Conservation (phyloP, 2,888 invertebrate genomes). For the Hirtodrosophila cameraria region DNA sequence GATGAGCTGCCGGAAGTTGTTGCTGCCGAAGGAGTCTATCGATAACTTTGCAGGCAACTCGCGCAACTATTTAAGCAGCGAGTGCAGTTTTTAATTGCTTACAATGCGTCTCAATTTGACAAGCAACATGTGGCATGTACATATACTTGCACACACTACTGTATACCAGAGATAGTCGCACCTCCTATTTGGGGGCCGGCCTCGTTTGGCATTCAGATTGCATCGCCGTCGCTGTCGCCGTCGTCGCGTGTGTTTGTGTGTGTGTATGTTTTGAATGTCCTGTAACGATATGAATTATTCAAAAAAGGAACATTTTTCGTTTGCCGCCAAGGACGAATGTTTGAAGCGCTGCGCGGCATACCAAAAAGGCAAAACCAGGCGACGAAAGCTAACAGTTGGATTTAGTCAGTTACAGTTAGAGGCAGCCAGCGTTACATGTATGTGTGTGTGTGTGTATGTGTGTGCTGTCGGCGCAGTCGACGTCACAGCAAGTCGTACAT, state of each 20-base stretch:
- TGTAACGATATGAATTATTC: slow-evolving; percentile 84
- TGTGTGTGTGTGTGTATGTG: slow-evolving; percentile 21
- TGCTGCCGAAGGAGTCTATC: slow-evolving; percentile 42
- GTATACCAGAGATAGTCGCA: slow-evolving; percentile 32
- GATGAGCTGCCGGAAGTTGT: slow-evolving; percentile 53
- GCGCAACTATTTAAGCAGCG: slow-evolving; percentile 63
- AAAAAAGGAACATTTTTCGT: slow-evolving; percentile 80
- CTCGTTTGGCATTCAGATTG: slow-evolving; percentile 83
- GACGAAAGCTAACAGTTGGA: slow-evolving; percentile 58
- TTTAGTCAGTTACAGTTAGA: slow-evolving; percentile 75
- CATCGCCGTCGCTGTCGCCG: slow-evolving; percentile 80
- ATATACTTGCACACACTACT: background rate
- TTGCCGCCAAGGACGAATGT: slow-evolving; percentile 82
- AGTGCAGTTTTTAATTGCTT: slow-evolving; percentile 66
- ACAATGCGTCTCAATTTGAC: slow-evolving; percentile 72
- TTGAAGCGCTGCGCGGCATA: slow-evolving; percentile 80
- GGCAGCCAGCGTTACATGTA: slow-evolving; percentile 42
- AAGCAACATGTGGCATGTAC: slow-evolving; percentile 68
- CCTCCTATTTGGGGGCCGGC: slow-evolving; percentile 25
- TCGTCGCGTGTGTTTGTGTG: slow-evolving; percentile 61
- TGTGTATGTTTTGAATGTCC: slow-evolving; percentile 84
- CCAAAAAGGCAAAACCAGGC: slow-evolving; percentile 70
- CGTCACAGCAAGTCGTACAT: slow-evolving; percentile 66
- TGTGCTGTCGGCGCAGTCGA: slow-evolving; percentile 35
- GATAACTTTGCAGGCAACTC: slow-evolving; percentile 51